Evolutionary conservation across 2,888 invertebrate species (phyloP).

Genomic region (Neelides folsomi): DNA sequence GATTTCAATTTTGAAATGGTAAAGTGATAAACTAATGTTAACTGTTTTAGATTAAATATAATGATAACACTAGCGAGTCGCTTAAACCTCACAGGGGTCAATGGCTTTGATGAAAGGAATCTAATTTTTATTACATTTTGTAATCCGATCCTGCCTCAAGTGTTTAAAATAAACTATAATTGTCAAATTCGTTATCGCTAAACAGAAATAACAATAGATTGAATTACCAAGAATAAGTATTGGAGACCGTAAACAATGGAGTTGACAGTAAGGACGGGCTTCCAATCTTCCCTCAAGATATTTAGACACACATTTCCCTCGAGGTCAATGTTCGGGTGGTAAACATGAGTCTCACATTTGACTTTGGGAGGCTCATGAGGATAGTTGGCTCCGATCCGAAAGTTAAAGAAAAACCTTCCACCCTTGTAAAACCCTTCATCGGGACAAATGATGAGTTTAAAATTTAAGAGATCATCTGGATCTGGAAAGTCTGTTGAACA

Average conservation of each 20-base stretch:
- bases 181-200: too few relatives aligned
- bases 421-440: slow-evolving; percentile 95
- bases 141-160: too few relatives aligned
- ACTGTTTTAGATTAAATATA: too few relatives aligned
- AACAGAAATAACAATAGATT: too few relatives aligned
- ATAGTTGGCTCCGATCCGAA: slow-evolving; percentile 94
- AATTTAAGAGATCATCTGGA: slow-evolving; percentile 86
- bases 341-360: slow-evolving; percentile 93
- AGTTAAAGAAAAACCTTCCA: slow-evolving; percentile 89
- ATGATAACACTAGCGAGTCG: too few relatives aligned
- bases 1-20: too few relatives aligned
- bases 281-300: slow-evolving; percentile 97
- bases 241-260: slow-evolving; percentile 95
- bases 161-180: too few relatives aligned
- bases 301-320: slow-evolving; percentile 97
- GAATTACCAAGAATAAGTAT: slow-evolving; percentile 86
- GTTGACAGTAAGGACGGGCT: slow-evolving; percentile 93
- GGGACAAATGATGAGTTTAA: slow-evolving; percentile 89
- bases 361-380: slow-evolving; percentile 98
- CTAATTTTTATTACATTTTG: too few relatives aligned
- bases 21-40: too few relatives aligned
- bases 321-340: slow-evolving; percentile 95
- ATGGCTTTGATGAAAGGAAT: too few relatives aligned
- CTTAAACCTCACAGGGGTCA: too few relatives aligned
- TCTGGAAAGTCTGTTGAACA: slow-evolving; percentile 93